phyloP scores from a whole-genome alignment of 2,888 invertebrate species.

The Biston betularia region DNA sequence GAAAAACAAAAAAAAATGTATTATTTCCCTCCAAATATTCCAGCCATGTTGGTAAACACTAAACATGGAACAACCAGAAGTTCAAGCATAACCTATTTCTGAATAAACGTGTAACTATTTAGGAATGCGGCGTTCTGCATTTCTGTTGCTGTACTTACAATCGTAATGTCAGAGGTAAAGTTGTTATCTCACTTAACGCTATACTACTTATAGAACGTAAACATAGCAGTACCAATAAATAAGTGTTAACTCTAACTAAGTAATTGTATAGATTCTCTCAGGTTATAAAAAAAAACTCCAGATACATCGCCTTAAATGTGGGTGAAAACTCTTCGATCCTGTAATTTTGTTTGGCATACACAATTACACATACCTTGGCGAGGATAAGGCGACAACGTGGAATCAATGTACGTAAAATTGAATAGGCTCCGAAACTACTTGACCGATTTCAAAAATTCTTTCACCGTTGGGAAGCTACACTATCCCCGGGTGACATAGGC shows the following conservation, averaged over 20 bases:
- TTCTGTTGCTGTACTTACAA: slow-evolving; percentile 32
- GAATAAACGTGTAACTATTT: slow-evolving; percentile 7
- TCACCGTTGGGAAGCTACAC: too few species aligned
- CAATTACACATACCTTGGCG: too few species aligned
- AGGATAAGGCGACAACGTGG: too few species aligned
- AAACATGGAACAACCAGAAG: slow-evolving; percentile 22
- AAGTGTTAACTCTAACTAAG: background rate
- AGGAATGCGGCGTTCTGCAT: slow-evolving; percentile 28
- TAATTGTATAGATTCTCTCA: background rate
- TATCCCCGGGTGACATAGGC: too few species aligned
- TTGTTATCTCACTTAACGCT: slow-evolving; percentile 18
- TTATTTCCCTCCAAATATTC: slow-evolving; percentile 16
- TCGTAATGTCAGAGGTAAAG: slow-evolving; percentile 37
- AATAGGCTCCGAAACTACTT: too few species aligned
- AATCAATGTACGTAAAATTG: too few species aligned
- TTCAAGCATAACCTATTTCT: slow-evolving; percentile 21
- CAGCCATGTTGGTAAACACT: slow-evolving; percentile 15
- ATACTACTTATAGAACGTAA: background rate
- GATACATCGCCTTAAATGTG: too few species aligned
- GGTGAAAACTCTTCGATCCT: too few species aligned
- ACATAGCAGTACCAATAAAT: background rate
- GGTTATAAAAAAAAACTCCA: too few species aligned
- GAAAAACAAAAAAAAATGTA: too few species aligned
- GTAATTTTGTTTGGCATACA: too few species aligned
- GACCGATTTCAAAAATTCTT: too few species aligned